Evolutionary conservation across 2,888 invertebrate species (phyloP).

Genomic region (Allygus modestus): DNA sequence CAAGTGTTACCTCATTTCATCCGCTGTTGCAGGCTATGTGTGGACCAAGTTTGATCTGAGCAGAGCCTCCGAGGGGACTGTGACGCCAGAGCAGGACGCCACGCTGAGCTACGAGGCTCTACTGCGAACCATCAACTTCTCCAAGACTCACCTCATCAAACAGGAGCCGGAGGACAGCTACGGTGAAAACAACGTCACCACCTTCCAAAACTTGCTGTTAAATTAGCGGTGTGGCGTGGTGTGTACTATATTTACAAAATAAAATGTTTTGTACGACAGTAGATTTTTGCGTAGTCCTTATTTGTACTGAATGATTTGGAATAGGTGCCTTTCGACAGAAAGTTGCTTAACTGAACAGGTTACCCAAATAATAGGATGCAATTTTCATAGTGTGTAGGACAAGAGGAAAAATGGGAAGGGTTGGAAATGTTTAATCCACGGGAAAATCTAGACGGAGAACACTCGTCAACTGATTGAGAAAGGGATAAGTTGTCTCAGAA

Average conservation of each 20-base stretch:
- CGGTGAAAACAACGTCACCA: slow-evolving; percentile 59
- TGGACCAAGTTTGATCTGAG: slow-evolving; percentile 83
- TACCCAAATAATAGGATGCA: too few species aligned
- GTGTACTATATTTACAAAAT: background rate
- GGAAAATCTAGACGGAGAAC: too few species aligned
- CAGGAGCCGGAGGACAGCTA: slow-evolving; percentile 75
- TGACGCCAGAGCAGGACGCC: slow-evolving; percentile 77
- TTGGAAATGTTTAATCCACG: too few species aligned
- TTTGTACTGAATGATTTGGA: too few species aligned
- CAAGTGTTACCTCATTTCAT: too few species aligned
- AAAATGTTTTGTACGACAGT: background rate
- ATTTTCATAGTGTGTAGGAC: too few species aligned
- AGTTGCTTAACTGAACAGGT: too few species aligned
- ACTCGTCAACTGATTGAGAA: too few species aligned
- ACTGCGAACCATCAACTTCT: slow-evolving; percentile 80
- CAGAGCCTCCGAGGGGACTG: background rate
- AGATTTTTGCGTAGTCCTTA: background rate
- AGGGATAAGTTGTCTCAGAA: too few species aligned
- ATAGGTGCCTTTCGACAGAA: too few species aligned
- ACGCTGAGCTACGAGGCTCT: slow-evolving; percentile 82
- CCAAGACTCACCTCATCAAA: slow-evolving; percentile 78
- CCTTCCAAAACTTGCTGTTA: slow-evolving; percentile 58
- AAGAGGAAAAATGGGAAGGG: too few species aligned
- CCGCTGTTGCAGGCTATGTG: slow-evolving; percentile 76
- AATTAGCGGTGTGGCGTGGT: slow-evolving; percentile 27